A percentile compares a stretch with the other conserved stretches of the same genome.
Evolutionary conservation across 1,140 invertebrate genomes (phyloP).

Genomic region (Bactericera cockerelli): DNA sequence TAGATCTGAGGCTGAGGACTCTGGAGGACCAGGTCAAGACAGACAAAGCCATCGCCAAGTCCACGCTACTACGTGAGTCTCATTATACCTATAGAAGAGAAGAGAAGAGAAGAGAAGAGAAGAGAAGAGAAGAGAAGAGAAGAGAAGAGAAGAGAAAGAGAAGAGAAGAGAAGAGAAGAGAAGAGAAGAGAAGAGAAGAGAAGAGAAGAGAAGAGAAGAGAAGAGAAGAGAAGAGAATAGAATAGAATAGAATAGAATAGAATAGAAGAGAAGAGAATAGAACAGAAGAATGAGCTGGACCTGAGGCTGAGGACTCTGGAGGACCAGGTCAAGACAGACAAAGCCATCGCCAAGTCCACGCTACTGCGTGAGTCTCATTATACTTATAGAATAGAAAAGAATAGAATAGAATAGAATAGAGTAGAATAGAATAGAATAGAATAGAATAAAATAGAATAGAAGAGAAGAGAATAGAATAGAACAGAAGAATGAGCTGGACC

Average conservation of each 20-base stretch:
- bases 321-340: neutral
- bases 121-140: neutral
- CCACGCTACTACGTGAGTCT: neutral
- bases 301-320: constrained; percentile 33
- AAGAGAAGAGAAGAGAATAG: no score
- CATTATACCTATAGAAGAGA: no score
- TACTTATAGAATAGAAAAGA: no score
- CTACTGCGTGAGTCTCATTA: constrained; percentile 4
- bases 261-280: no score
- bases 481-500: constrained; percentile 45
- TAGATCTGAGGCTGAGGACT: constrained; percentile 38
- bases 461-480: constrained; percentile 46
- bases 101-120: neutral
- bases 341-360: neutral
- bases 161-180: no score
- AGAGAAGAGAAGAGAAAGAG: no score
- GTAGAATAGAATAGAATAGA: no score
- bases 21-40: constrained; percentile 20
- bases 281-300: constrained; percentile 47
- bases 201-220: no score
- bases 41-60: neutral
- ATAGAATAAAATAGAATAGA: constrained; percentile 43
- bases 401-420: no score
- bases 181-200: no score
- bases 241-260: no score